phyloP scores from a whole-genome alignment of 2,113 vertebrate species.

The Lates calcarifer region DNA sequence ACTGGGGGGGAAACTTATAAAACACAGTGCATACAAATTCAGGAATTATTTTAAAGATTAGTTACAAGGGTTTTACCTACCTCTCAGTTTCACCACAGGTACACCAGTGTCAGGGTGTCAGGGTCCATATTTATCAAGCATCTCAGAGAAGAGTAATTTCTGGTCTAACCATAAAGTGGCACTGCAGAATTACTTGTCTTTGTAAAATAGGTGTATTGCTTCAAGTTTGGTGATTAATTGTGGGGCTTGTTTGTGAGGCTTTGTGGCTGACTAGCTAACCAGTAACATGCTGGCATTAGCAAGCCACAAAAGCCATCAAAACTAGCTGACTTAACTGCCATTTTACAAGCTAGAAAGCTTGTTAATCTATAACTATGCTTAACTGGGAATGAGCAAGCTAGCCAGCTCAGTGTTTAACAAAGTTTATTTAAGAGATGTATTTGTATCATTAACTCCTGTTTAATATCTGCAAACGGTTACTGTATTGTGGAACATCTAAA shows the following conservation, averaged over 20 bases:
- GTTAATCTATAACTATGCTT: too few species aligned
- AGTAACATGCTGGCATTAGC: background rate
- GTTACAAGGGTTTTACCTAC: background rate
- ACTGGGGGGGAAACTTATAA: background rate
- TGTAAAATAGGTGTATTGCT: background rate
- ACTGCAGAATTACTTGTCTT: background rate
- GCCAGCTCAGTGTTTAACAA: too few species aligned
- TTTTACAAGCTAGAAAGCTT: background rate
- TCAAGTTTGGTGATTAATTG: background rate
- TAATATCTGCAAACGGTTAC: too few species aligned
- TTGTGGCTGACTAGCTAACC: background rate
- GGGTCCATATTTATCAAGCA: constrained; percentile 33
- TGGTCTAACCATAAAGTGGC: background rate
- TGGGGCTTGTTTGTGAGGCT: background rate
- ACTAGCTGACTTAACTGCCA: background rate
- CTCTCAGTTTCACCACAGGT: background rate
- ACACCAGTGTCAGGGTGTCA: background rate
- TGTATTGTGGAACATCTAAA: too few species aligned
- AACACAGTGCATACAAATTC: background rate
- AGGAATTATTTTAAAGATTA: background rate
- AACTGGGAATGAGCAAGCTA: too few species aligned
- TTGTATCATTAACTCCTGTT: too few species aligned
- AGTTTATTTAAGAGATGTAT: too few species aligned
- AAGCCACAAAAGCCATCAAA: background rate
- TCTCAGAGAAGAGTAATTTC: constrained; percentile 30